These are phyloP conservation scores for Misgurnus anguillicaudatus DNA, from an alignment of 2,113 vertebrate genomes.

Conservation along the genomic window DNA sequence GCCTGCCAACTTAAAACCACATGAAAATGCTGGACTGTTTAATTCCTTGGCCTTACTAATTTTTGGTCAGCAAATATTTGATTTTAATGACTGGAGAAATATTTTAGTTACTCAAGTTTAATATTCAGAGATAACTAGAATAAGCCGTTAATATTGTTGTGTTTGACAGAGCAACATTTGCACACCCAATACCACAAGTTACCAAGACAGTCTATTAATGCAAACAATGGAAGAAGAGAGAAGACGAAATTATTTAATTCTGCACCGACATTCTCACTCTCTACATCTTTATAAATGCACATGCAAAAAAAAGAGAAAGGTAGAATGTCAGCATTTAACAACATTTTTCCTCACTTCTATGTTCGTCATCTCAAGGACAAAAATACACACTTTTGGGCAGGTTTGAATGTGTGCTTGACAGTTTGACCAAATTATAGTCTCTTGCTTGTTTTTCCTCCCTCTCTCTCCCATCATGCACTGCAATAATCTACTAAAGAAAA, in stretches of 20 bases:
- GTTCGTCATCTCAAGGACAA: constrained; percentile 24
- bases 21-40: not conserved
- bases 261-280: not conserved
- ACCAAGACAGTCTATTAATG: no score
- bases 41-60: not conserved
- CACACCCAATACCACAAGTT: no score
- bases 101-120: no score
- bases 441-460: constrained; percentile 3
- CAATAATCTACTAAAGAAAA: not conserved
- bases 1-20: constrained; percentile 10
- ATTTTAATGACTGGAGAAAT: not conserved
- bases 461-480: constrained; percentile 1
- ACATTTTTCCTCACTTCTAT: not conserved
- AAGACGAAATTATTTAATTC: not conserved
- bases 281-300: not conserved
- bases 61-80: not conserved
- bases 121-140: not conserved
- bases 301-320: not conserved
- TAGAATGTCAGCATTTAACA: not conserved
- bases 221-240: no score
- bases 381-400: not conserved
- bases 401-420: constrained; percentile 14
- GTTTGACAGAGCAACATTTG: no score
- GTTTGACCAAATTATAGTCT: constrained; percentile 5
- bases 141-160: no score